Percentiles rank a stretch among this genome's conserved stretches.
These are phyloP conservation scores for Drosophila lutescens DNA, from an alignment of 2,888 invertebrate genomes.

Conservation along the genomic window DNA sequence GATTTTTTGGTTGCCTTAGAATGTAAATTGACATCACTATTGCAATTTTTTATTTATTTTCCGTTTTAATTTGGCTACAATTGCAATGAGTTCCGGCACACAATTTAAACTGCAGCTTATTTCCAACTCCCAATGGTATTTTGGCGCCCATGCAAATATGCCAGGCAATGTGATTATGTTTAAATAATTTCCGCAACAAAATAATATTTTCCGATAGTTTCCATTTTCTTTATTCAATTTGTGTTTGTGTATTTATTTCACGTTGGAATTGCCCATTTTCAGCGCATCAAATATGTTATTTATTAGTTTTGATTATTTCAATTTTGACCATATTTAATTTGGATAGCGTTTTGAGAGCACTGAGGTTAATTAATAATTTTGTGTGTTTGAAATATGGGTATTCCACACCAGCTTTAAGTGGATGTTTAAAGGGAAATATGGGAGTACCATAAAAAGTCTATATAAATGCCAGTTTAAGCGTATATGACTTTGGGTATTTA, in stretches of 20 bases:
- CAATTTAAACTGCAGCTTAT: slow-evolving; percentile 22
- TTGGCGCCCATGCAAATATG: slow-evolving; percentile 6
- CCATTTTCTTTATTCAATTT: slow-evolving; percentile 19
- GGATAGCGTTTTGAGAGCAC: slow-evolving; percentile 16
- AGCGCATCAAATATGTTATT: slow-evolving; percentile 45
- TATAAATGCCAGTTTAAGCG: too few species aligned
- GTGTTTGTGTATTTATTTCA: slow-evolving; percentile 22
- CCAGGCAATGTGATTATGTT: slow-evolving; percentile 58
- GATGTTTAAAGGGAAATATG: neutral
- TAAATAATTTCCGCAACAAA: slow-evolving; percentile 64
- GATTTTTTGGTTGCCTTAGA: neutral
- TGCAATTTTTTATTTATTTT: slow-evolving; percentile 51
- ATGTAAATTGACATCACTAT: neutral
- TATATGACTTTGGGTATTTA: neutral
- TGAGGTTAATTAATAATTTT: slow-evolving; percentile 58
- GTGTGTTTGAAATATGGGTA: neutral
- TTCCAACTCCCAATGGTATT: slow-evolving; percentile 3
- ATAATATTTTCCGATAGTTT: slow-evolving; percentile 52
- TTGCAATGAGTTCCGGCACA: slow-evolving; percentile 22
- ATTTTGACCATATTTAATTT: slow-evolving; percentile 42
- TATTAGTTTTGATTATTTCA: slow-evolving; percentile 49
- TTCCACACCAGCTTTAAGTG: neutral
- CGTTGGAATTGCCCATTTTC: slow-evolving; percentile 34
- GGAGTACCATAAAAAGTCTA: too few species aligned
- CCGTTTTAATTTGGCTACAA: slow-evolving; percentile 33